Base-by-base conservation (phyloP, 2,113 vertebrate species). In the Copsychus sechellarum region DNA sequence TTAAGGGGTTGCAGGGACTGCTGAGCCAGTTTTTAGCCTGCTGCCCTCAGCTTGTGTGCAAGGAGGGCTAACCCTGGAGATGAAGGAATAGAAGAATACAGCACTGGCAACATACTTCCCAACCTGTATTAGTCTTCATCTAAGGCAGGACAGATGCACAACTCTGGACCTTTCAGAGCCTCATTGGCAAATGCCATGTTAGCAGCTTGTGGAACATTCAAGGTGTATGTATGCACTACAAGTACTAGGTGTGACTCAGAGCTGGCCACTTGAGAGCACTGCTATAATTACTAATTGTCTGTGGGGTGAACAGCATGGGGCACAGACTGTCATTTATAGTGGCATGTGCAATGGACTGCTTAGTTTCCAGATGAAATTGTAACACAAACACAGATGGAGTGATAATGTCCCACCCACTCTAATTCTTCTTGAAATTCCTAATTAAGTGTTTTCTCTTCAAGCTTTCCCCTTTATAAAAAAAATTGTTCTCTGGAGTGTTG, bases 371-470 rank as follows among this genome's bases (percentile, higher is more conserved):
- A 60, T 81, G 83, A 90, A 96, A 92, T 23, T 56, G 51, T 94
- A 71, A 79, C 50, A 88, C 79, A 93, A 97, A 51, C 65, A 93
- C 77, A 92, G 92, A 86, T 88, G 92, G 81, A 84, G 40, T 74
- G 82, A 94, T 90, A 53, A 62, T 34, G 42, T 86, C 43, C 64
- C 69, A 81, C 83, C 26, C 60, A 67, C 80, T 36, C 38, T 71
- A 86, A 90, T 69, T 95, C 61, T 81, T 91, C 58, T 78, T 78
- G 22, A 62, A 71, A 74, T 81, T 88, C 69, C 87, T 81, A 84
- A 79, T 38, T 25, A 73, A 56, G 18, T 72, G 42, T 88, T 88
- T 74, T 80, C 14, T 73, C 24, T 67, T 86, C 22, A 43, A 91
- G 40, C 18, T 95, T 92, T 84, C 9, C 28, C 8, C 14, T 76